Evolutionary conservation across 2,888 invertebrate genomes (phyloP), one percentile per base, ranked within the genome.

Genomic region (Chromoteleia sp.): DNA sequence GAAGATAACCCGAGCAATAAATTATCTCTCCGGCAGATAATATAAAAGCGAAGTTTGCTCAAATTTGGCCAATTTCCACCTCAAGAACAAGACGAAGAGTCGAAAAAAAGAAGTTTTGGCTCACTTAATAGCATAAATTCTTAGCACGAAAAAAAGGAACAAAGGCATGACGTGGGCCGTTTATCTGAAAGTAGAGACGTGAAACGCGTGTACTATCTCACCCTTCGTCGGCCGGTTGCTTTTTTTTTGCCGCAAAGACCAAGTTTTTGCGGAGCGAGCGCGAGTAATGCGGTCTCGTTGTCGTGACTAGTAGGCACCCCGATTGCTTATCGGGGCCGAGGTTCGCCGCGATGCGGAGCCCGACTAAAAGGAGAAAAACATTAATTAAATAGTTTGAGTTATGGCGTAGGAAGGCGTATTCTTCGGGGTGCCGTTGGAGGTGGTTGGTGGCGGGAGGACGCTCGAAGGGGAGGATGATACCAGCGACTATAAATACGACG

Each of bases 401-500:
- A 88, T 85, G 83, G 83, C 78, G 83, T 12, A 73, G 78, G 80
- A 70, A 78, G 80, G 74, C 67, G 83, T 54, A 50, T 68, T 76
- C 67, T 75, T 61, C 61, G 74, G 78, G 63, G 78, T 43, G 76
- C 75, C 52, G 80, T 67, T 77, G 81, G 74, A 33, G 75, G 75
- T 61, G 81, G 81, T 81, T 45, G 78, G 80, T 81, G 17, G 68
- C 48, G 43, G 58, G 56, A 61, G 50, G 52, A 39, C 43, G 56
- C 52, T 71, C 43, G 82, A n/a, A 82, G 85, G 83, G 83, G 84
- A 86, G 81, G 85, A 85, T 87, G 88, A 88, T 89, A 89, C 85
- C 86, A 81, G 84, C 84, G 87, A 88, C 89, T 88, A 89, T 89
- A 89, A 90, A 91, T 91, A 90, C 87, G 84, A 90, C 87, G 84